A percentile compares a stretch with the other conserved stretches of the same genome.
phyloP scores from a whole-genome alignment of 2,888 invertebrate genomes.

The Furcula furcula region DNA sequence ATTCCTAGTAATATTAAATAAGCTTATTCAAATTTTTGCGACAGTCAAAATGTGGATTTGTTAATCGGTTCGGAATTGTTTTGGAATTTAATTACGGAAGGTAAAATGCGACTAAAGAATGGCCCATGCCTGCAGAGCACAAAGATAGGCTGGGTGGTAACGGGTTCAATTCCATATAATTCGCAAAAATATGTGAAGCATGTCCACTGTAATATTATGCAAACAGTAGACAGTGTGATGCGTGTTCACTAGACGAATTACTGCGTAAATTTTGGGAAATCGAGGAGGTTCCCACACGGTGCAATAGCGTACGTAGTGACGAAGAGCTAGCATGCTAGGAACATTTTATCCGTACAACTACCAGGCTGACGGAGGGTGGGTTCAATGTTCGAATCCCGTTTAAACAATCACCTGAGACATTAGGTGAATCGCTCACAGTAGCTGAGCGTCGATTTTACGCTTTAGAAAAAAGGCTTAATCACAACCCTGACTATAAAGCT shows the following conservation, averaged over 20 bases:
- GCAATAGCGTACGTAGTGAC: background rate
- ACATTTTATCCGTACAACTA: background rate
- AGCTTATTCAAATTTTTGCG: slow-evolving; percentile 8
- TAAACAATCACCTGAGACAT: slow-evolving; percentile 1
- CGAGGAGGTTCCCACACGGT: background rate
- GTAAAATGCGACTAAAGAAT: slow-evolving; percentile 1
- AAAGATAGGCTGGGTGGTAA: slow-evolving; percentile 7
- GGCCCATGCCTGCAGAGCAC: slow-evolving; percentile 3
- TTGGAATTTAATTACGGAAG: slow-evolving; percentile 7
- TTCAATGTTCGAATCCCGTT: slow-evolving; percentile 7
- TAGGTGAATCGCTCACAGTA: background rate
- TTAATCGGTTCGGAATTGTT: slow-evolving; percentile 5
- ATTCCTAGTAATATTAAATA: slow-evolving; percentile 6
- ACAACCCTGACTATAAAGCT: slow-evolving; percentile 1
- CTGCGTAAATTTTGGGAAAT: background rate
- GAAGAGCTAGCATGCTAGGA: background rate
- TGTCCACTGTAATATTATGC: background rate
- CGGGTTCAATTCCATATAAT: slow-evolving; percentile 3
- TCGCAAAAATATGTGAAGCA: background rate
- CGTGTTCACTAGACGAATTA: background rate
- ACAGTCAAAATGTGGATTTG: too few species aligned
- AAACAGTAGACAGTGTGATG: background rate
- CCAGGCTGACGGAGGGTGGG: background rate
- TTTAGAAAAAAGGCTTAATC: slow-evolving; percentile 5
- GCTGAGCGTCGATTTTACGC: slow-evolving; percentile 4